Conservation (phyloP, 2,113 vertebrate genomes). For the Phylloscopus trochilus region DNA sequence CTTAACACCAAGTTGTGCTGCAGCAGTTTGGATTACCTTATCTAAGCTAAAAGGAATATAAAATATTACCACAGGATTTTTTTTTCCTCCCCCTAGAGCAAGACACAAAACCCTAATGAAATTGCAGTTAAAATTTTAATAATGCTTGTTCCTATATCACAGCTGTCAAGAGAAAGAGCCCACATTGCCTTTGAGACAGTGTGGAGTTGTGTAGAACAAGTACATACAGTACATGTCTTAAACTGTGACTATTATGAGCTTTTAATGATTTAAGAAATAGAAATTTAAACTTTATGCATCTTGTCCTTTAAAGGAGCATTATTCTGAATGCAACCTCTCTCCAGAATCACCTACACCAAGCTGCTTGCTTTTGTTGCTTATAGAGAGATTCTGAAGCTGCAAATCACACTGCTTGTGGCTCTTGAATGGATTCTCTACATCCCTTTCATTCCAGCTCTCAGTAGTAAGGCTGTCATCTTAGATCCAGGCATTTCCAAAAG, state of each 20-base stretch:
- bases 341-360: conserved; percentile 78
- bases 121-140: conserved; percentile 38
- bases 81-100: neutral
- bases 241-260: neutral
- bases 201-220: neutral
- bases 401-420: conserved; percentile 64
- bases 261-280: conserved; percentile 6
- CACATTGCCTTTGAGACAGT: neutral
- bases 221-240: neutral
- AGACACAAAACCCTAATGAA: conserved; percentile 25
- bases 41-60: neutral
- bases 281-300: neutral
- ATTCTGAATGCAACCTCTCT: conserved; percentile 75
- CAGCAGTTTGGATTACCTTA: neutral
- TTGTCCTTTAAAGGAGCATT: conserved; percentile 72
- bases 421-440: neutral
- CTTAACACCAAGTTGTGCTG: neutral
- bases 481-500: neutral
- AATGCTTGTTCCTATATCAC: conserved; percentile 42
- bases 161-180: neutral
- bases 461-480: neutral
- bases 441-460: neutral
- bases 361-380: conserved; percentile 72
- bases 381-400: conserved; percentile 77
- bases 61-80: neutral